phyloP scores from a whole-genome alignment of 2,888 invertebrate species.

The Drosophila ustulata region DNA sequence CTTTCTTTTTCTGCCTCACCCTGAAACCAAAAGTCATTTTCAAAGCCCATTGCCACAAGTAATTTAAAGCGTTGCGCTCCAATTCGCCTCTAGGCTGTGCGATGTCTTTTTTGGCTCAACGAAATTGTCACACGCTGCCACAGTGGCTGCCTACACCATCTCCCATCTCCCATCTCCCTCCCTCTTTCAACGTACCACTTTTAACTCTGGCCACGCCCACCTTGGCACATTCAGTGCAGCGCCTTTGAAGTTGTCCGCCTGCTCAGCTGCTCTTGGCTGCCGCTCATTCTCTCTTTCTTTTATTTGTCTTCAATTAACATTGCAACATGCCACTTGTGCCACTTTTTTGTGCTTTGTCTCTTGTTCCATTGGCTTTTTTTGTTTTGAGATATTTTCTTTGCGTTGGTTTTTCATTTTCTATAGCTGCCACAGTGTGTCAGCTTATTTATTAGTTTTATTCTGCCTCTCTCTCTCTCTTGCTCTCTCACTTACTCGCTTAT shows the following conservation, averaged over 20 bases:
- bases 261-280: constrained; percentile 43
- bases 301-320: constrained; percentile 79
- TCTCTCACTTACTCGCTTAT: not conserved
- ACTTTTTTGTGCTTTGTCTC: constrained; percentile 52
- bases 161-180: not conserved
- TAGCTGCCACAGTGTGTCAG: constrained; percentile 51
- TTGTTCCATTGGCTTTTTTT: constrained; percentile 36
- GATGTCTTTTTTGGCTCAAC: constrained; percentile 56
- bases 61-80: constrained; percentile 72
- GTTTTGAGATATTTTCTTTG: constrained; percentile 43
- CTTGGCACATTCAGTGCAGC: constrained; percentile 34
- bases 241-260: constrained; percentile 56
- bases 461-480: not conserved
- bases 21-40: constrained; percentile 45
- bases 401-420: constrained; percentile 40
- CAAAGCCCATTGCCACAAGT: constrained; percentile 58
- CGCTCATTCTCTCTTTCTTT: constrained; percentile 51
- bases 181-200: not conserved
- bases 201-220: constrained; percentile 36
- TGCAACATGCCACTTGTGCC: constrained; percentile 78
- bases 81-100: constrained; percentile 56
- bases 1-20: not conserved
- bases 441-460: constrained; percentile 52
- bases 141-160: constrained; percentile 33
- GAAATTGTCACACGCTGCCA: constrained; percentile 62